Evolutionary conservation across 2,888 invertebrate genomes (phyloP).

Genomic region (Theretra japonica): DNA sequence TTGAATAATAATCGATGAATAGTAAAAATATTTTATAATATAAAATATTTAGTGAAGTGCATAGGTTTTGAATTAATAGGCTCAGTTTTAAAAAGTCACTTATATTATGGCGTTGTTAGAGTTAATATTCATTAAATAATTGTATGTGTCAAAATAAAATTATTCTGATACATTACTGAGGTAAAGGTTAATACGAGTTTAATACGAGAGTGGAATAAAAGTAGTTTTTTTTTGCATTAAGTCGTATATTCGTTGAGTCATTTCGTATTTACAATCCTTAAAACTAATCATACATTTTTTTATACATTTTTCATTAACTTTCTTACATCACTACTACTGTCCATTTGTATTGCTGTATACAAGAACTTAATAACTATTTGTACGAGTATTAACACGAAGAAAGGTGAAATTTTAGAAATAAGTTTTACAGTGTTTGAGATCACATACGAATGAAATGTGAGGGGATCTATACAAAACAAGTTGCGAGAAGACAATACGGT

Average conservation of each 20-base stretch:
- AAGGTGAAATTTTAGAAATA: conserved; percentile 33
- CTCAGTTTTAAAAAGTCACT: no score
- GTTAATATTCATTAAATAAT: no score
- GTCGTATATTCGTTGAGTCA: conserved; percentile 69
- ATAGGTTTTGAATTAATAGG: no score
- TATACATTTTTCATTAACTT: conserved; percentile 57
- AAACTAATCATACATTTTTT: conserved; percentile 64
- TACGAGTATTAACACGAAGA: conserved; percentile 47
- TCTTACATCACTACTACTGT: conserved; percentile 71
- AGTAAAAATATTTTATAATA: no score
- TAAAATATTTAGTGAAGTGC: no score
- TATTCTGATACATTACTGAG: no score
- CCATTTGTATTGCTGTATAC: conserved; percentile 65
- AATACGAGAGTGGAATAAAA: conserved; percentile 23
- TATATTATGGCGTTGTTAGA: no score
- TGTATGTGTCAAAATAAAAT: no score
- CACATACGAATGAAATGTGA: conserved; percentile 42
- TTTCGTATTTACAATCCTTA: conserved; percentile 78
- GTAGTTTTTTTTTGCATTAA: conserved; percentile 54
- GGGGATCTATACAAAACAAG: conserved; percentile 3
- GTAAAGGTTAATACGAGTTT: no score
- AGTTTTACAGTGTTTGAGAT: conserved; percentile 49
- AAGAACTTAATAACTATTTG: conserved; percentile 48
- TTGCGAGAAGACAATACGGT: conserved; percentile 20
- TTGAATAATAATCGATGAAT: no score